These are phyloP conservation scores for Sebastes umbrosus DNA, from an alignment of 2,797 vertebrate species.

Conservation along the genomic window DNA sequence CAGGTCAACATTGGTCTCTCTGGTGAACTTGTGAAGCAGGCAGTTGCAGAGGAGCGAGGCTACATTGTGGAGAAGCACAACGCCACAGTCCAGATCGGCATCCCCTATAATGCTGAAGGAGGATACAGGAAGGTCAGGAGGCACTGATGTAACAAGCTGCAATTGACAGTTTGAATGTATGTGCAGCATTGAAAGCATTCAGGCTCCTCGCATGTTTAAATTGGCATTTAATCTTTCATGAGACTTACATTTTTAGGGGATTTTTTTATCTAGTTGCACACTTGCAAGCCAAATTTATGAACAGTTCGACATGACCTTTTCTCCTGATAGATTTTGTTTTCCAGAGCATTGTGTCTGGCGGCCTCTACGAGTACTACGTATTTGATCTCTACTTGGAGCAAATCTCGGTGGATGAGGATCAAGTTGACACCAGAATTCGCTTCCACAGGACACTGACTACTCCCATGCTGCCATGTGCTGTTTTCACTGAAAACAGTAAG, in stretches of 20 bases:
- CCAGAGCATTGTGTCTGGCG: conserved; percentile 19
- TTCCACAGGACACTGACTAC: conserved; percentile 42
- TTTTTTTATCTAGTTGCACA: too few species aligned
- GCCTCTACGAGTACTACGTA: conserved; percentile 52
- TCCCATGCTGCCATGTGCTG: conserved; percentile 26
- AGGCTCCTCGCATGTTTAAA: too few species aligned
- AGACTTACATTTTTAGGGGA: too few species aligned
- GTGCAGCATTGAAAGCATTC: too few species aligned
- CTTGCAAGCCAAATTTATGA: too few species aligned
- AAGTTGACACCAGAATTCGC: conserved; percentile 31
- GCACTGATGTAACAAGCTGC: too few species aligned
- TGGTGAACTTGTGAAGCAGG: conserved; percentile 42
- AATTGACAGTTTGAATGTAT: too few species aligned
- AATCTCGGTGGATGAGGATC: conserved; percentile 28
- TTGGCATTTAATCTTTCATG: too few species aligned
- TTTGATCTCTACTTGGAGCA: conserved; percentile 66
- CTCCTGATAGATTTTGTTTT: too few species aligned
- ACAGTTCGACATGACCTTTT: too few species aligned
- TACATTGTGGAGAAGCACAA: conserved; percentile 39
- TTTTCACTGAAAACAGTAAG: conserved; percentile 29
- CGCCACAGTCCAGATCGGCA: conserved; percentile 24
- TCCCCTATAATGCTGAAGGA: conserved; percentile 69
- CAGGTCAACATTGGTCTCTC: not conserved
- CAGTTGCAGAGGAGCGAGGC: conserved; percentile 3
- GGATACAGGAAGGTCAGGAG: conserved; percentile 66